A percentile compares a stretch with the other conserved stretches of the same genome.
These are phyloP conservation scores for Lasioglossum calceatum DNA, from an alignment of 2,888 invertebrate genomes.

Conservation along the genomic window DNA sequence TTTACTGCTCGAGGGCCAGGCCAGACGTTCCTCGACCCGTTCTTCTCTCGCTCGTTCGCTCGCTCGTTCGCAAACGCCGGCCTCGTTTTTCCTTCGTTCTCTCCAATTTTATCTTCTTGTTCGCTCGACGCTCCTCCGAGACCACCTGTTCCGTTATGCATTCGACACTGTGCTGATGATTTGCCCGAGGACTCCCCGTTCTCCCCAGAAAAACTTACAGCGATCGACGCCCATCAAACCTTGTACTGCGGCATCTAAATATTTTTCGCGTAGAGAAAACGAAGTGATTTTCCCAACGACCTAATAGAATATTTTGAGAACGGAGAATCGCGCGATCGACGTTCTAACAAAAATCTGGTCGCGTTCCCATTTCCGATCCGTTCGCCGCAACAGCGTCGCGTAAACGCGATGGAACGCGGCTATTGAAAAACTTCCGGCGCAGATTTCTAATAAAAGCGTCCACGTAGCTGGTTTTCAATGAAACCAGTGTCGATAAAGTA, in stretches of 20 bases:
- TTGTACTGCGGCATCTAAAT: background rate
- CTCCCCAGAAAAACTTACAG: background rate
- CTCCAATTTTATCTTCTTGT: constrained; percentile 61
- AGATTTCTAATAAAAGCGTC: constrained; percentile 74
- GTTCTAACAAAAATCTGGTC: background rate
- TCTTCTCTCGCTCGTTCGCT: constrained; percentile 49
- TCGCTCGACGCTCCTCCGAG: constrained; percentile 24
- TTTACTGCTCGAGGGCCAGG: constrained; percentile 79
- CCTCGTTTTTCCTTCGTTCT: constrained; percentile 50
- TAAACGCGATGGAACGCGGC: constrained; percentile 22
- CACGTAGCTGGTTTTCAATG: constrained; percentile 65
- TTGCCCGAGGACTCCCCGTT: background rate
- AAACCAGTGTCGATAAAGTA: constrained; percentile 62
- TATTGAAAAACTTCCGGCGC: constrained; percentile 76
- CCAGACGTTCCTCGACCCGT: constrained; percentile 66
- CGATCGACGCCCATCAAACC: background rate
- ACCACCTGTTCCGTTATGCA: background rate
- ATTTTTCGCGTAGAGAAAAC: too few relatives aligned
- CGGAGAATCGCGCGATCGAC: background rate
- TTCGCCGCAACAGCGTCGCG: background rate
- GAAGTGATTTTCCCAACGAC: too few relatives aligned
- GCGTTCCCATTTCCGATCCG: background rate
- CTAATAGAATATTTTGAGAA: too few relatives aligned
- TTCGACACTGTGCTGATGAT: background rate
- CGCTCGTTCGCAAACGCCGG: constrained; percentile 43